These are phyloP conservation scores for Mola mola DNA, from an alignment of 2,113 vertebrate species.

Conservation along the genomic window DNA sequence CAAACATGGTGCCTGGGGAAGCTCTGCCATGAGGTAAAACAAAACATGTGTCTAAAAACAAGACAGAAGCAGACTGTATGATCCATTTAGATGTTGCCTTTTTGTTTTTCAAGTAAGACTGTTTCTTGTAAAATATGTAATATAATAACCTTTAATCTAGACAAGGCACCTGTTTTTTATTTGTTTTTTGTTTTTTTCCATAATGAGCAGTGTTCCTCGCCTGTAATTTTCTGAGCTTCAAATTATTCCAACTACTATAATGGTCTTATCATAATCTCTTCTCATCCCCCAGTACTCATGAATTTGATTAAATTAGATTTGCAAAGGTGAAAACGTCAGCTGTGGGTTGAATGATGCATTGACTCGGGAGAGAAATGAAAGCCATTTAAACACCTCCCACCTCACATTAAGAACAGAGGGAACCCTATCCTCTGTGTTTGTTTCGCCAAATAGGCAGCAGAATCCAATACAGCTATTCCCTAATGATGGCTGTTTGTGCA, in stretches of 20 bases:
- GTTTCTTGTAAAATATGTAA: not conserved
- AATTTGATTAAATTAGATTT: conserved; percentile 67
- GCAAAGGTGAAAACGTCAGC: conserved; percentile 67
- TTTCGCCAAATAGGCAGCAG: conserved; percentile 72
- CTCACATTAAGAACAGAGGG: conserved; percentile 69
- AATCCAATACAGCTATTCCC: conserved; percentile 70
- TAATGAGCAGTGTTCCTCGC: not conserved
- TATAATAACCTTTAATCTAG: conserved; percentile 24
- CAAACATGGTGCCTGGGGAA: conserved; percentile 96
- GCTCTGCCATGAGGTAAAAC: conserved; percentile 88
- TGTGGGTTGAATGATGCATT: conserved; percentile 65
- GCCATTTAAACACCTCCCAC: conserved; percentile 65
- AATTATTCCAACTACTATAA: conserved; percentile 44
- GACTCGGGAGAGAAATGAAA: conserved; percentile 72
- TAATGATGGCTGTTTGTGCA: conserved; percentile 80
- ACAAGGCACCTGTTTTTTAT: conserved; percentile 42
- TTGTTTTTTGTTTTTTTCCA: too few species aligned
- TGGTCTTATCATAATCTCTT: conserved; percentile 46
- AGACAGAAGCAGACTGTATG: not conserved
- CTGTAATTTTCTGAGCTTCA: conserved; percentile 23
- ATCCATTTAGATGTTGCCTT: not conserved
- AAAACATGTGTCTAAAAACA: not conserved
- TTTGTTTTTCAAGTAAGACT: not conserved
- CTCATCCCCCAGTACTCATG: conserved; percentile 51
- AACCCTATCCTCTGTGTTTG: conserved; percentile 71